Evolutionary conservation across 2,888 invertebrate genomes (phyloP), one percentile per base, ranked within the genome.

Genomic region (Minunthozetes semirufus): DNA sequence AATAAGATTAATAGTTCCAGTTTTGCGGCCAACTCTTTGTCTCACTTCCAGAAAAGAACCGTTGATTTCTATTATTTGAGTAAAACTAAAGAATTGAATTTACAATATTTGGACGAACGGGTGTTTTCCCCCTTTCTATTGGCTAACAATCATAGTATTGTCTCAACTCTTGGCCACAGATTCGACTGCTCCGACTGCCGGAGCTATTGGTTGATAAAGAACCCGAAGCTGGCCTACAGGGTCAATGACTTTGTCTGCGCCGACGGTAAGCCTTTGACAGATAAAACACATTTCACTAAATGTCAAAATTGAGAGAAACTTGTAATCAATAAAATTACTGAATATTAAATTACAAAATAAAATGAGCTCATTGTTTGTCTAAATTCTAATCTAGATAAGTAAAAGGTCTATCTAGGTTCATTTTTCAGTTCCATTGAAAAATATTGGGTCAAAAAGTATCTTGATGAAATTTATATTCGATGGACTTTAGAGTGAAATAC

Each of bases 201-300:
- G 1, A 6, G 4, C 19, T 53, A 53, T 53, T 53, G 53, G 53
- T 22, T 53, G 9, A 19, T 53, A 53, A 53, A 53, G n/a, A 53
- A 53, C 9, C 19, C n/a, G 2, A 3, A n/a, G 53, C 13, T 53
- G 1, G 11, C 5, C 5, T 42, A 42, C 11, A 42, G 42, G 42
- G 42, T 42, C 42, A 42, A 42, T 42, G 42, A 42, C 50, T 50
- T 50, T 19, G 50, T 50, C 8, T 50, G 50, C 50, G 2, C n/a
- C 19, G 50, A 50, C 8, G 50, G 50, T 2, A 50, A 50, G 11
- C 50, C 50, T n/a, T 50, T 50, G 2, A 6, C 50, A 2, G 50
- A 50, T n/a, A 50, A 50, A 50, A 50, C 50, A 50, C 50, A 50
- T 50, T 50, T 50, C 50, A 50, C 50, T 50, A 50, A 50, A 50